These are phyloP conservation scores for Drosophila mercatorum DNA, from an alignment of 2,888 invertebrate genomes.

Conservation along the genomic window DNA sequence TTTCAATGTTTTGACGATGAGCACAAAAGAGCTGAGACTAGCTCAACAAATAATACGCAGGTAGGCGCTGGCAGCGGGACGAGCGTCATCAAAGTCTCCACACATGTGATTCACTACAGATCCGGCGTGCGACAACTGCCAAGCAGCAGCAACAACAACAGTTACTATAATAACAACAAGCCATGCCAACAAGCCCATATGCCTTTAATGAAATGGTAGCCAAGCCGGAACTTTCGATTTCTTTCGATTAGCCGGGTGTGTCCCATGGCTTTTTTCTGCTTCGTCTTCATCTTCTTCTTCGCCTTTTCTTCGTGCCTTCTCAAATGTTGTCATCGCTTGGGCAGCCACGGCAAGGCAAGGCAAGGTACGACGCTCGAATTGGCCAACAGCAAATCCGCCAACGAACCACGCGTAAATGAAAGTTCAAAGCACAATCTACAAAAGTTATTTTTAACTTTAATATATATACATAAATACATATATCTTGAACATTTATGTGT, in stretches of 20 bases:
- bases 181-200: slow-evolving; percentile 35
- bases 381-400: slow-evolving; percentile 40
- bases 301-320: slow-evolving; percentile 21
- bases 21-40: slow-evolving; percentile 27
- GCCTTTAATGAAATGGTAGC: slow-evolving; percentile 72
- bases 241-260: slow-evolving; percentile 69
- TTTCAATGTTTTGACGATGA: slow-evolving; percentile 35
- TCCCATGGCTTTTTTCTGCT: slow-evolving; percentile 27
- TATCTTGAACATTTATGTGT: slow-evolving; percentile 2
- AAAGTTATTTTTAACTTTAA: slow-evolving; percentile 29
- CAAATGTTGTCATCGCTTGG: slow-evolving; percentile 70
- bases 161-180: slow-evolving; percentile 16
- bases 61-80: slow-evolving; percentile 45
- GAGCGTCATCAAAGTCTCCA: slow-evolving; percentile 49
- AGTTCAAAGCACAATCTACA: slow-evolving; percentile 44
- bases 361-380: slow-evolving; percentile 35
- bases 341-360: slow-evolving; percentile 43
- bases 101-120: slow-evolving; percentile 68
- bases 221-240: slow-evolving; percentile 77
- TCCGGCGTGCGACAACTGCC: slow-evolving; percentile 42
- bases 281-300: background rate
- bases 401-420: slow-evolving; percentile 45
- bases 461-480: background rate
- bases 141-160: slow-evolving; percentile 7
- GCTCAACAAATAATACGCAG: slow-evolving; percentile 35